phyloP scores from a whole-genome alignment of 2,797 vertebrate genomes.

The Labroides dimidiatus region DNA sequence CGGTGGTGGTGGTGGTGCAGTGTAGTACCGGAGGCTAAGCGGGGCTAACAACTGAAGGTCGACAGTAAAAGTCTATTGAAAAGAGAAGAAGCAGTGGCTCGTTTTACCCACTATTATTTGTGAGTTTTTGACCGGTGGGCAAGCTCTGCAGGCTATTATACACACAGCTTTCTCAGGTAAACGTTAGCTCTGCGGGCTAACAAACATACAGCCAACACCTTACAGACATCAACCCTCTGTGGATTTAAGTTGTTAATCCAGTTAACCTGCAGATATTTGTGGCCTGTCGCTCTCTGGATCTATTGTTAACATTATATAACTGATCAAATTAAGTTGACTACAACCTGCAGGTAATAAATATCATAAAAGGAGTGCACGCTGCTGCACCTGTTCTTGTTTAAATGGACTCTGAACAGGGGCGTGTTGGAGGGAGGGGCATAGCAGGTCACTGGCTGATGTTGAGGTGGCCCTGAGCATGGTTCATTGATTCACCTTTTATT shows the following conservation, averaged over 20 bases:
- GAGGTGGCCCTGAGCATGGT: no score
- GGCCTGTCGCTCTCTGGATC: conserved; percentile 39
- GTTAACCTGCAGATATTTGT: conserved; percentile 54
- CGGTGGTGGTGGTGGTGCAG: conserved; percentile 33
- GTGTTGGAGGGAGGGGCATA: no score
- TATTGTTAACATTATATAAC: conserved; percentile 25
- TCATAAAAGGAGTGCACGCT: neutral
- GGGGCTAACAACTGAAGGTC: neutral
- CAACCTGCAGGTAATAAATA: neutral
- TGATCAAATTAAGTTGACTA: conserved; percentile 6
- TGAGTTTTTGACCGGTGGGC: neutral
- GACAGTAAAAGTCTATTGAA: no score
- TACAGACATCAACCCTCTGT: conserved; percentile 23
- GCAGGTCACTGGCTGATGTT: no score
- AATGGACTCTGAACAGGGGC: neutral
- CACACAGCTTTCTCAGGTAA: conserved; percentile 19
- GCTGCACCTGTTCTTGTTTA: conserved; percentile 15
- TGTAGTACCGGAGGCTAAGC: neutral
- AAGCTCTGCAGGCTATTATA: conserved; percentile 5
- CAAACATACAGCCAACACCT: conserved; percentile 1
- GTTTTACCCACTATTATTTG: no score
- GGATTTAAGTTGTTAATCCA: conserved; percentile 62
- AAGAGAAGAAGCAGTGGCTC: no score
- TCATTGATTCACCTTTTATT: no score
- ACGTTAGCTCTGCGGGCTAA: neutral